Evolutionary conservation across 2,113 vertebrate genomes (phyloP).

Genomic region (Dasypus novemcinctus): DNA sequence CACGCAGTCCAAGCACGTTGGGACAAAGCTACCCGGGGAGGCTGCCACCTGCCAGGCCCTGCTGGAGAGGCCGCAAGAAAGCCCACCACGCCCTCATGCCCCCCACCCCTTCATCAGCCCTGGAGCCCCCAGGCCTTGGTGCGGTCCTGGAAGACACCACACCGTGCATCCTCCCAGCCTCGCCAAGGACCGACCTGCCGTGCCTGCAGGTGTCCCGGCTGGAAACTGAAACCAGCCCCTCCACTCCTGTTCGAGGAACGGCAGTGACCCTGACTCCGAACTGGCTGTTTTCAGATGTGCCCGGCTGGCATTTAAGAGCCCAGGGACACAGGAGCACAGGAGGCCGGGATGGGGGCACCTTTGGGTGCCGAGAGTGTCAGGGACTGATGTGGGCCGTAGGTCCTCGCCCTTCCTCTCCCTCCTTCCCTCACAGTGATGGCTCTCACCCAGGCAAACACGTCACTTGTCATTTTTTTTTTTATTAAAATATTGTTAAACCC

Average conservation of each 20-base stretch:
- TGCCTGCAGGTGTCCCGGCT: not conserved
- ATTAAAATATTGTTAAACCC: constrained; percentile 89
- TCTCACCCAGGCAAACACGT: not conserved
- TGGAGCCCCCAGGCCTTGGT: no score
- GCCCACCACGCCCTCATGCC: not conserved
- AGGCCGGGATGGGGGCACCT: rapidly evolving
- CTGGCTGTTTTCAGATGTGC: not conserved
- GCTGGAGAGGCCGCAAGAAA: not conserved
- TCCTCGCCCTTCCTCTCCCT: not conserved
- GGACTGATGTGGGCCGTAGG: not conserved
- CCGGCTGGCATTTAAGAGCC: not conserved
- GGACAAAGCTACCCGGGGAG: not conserved
- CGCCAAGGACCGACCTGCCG: not conserved
- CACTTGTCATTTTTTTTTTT: constrained; percentile 75
- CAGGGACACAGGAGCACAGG: not conserved
- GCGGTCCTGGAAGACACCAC: not conserved
- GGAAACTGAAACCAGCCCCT: not conserved
- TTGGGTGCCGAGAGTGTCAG: not conserved
- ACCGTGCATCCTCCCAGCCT: not conserved
- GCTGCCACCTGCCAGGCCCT: not conserved
- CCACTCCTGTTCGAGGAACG: not conserved
- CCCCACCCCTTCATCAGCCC: no score
- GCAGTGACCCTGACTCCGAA: not conserved
- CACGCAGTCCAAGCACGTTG: not conserved
- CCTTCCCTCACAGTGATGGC: not conserved